These are phyloP conservation scores for Bombus consobrinus DNA, from an alignment of 1,140 invertebrate species.

Conservation along the genomic window DNA sequence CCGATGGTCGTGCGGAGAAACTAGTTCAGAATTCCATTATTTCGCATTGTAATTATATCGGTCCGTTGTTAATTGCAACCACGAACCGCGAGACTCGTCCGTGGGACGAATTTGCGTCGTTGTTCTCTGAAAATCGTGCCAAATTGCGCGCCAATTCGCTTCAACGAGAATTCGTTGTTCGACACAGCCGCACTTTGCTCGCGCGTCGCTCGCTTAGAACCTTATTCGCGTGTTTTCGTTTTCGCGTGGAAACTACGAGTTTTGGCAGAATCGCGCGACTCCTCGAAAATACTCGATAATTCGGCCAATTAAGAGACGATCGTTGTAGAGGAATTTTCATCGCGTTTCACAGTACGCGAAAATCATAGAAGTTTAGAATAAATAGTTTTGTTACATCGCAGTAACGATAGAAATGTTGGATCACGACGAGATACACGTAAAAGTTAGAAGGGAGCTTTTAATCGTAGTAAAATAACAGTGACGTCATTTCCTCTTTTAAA, in stretches of 20 bases:
- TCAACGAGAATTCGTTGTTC: too few relatives aligned
- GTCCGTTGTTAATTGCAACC: conserved; percentile 13
- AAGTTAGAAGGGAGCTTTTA: too few relatives aligned
- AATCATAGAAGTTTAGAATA: rapidly evolving
- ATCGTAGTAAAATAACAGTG: too few relatives aligned
- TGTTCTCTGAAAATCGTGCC: not conserved
- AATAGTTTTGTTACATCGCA: too few relatives aligned
- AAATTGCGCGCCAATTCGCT: not conserved
- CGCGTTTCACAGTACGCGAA: too few relatives aligned
- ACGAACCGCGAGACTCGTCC: not conserved
- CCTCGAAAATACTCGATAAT: too few relatives aligned
- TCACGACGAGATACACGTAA: rapidly evolving
- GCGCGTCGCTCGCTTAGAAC: not conserved
- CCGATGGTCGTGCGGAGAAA: not conserved
- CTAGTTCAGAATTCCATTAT: conserved; percentile 33
- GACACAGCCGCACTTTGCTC: too few relatives aligned
- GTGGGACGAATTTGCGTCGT: not conserved
- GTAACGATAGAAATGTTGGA: too few relatives aligned
- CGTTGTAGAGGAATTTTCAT: rapidly evolving
- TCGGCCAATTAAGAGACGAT: too few relatives aligned
- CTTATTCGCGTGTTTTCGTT: not conserved
- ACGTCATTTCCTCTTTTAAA: too few relatives aligned
- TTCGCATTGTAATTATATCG: conserved; percentile 13
- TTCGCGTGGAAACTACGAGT: too few relatives aligned
- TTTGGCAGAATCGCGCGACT: too few relatives aligned